These are phyloP conservation scores for Paedocypris micromegethes DNA, from an alignment of 2,797 vertebrate genomes.

Conservation along the genomic window DNA sequence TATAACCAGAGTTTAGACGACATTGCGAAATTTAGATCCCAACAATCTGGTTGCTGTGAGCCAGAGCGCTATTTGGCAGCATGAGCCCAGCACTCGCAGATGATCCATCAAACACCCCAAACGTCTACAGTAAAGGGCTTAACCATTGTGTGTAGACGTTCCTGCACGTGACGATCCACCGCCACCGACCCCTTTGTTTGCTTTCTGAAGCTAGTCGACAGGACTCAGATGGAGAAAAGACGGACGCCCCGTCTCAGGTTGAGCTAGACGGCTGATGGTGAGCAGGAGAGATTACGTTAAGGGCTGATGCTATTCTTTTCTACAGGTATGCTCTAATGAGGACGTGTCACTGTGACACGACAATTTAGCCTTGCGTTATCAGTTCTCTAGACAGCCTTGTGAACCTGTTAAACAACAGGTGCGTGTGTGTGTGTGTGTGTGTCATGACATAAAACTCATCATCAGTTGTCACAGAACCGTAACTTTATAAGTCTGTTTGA, in stretches of 20 bases:
- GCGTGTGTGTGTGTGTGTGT: conserved; percentile 13
- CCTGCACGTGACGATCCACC: conserved; percentile 39
- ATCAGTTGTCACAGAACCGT: neutral
- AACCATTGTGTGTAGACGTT: conserved; percentile 44
- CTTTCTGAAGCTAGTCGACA: too few relatives aligned
- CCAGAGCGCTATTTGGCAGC: conserved; percentile 29
- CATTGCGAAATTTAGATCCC: conserved; percentile 31
- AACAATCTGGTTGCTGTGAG: conserved; percentile 18
- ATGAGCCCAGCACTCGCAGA: conserved; percentile 22
- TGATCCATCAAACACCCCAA: conserved; percentile 30
- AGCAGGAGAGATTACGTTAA: conserved; percentile 42
- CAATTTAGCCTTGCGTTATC: conserved; percentile 26
- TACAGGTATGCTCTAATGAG: conserved; percentile 40
- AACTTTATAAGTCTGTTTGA: too few relatives aligned
- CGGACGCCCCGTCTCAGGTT: conserved; percentile 26
- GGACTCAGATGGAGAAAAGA: neutral
- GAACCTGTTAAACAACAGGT: conserved; percentile 13
- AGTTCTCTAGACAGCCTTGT: conserved; percentile 28
- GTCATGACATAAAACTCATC: conserved; percentile 6
- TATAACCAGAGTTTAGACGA: conserved; percentile 43
- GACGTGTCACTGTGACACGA: conserved; percentile 36
- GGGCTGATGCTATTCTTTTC: conserved; percentile 45
- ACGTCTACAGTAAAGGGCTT: conserved; percentile 50
- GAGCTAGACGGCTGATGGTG: conserved; percentile 28
- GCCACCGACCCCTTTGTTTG: too few relatives aligned